phyloP scores from a whole-genome alignment of 2,113 vertebrate genomes.

The human region GRCh38 chr11:41216501-41217000 shows the following conservation, averaged over 20 bases:
- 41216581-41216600: slow-evolving; percentile 39
- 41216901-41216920: not conserved
- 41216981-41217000: not conserved
- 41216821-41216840: not conserved
- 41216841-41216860: not conserved
- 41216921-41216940: not conserved
- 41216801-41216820: not conserved
- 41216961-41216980: not conserved
- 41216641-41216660: slow-evolving; percentile 78
- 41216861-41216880: not conserved
- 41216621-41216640: slow-evolving; percentile 73
- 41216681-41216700: slow-evolving; percentile 76
- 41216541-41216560: slow-evolving; percentile 67
- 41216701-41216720: slow-evolving; percentile 53
- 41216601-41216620: slow-evolving; percentile 75
- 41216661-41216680: slow-evolving; percentile 75
- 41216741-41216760: slow-evolving; percentile 27
- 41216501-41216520: slow-evolving; percentile 11
- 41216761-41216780: not conserved
- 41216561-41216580: slow-evolving; percentile 40
- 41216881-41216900: not conserved
- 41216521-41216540: slow-evolving; percentile 33
- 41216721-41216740: slow-evolving; percentile 41
- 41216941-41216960: not conserved
- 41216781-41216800: not conserved